These are phyloP conservation scores for Brienomyrus brachyistius DNA, from an alignment of 2,113 vertebrate species.

Conservation along the genomic window DNA sequence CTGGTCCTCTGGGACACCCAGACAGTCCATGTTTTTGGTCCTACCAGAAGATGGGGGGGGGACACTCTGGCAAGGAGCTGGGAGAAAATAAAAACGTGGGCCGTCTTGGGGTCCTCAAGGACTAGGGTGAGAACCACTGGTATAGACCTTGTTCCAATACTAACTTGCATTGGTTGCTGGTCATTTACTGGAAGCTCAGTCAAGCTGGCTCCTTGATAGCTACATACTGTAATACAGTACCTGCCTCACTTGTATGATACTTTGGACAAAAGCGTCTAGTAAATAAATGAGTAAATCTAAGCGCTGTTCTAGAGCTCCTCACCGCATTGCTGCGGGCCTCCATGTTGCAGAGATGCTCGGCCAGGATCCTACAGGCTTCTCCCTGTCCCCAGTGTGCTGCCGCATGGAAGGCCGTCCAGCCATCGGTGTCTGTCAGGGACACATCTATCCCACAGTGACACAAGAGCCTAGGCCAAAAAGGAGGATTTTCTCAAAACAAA, in stretches of 20 bases:
- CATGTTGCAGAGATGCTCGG: conserved; percentile 87
- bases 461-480: conserved; percentile 61
- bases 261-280: not conserved
- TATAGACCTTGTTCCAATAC: not conserved
- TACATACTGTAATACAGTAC: not conserved
- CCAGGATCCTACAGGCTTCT: conserved; percentile 79
- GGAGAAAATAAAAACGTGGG: not conserved
- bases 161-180: not conserved
- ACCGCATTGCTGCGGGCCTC: conserved; percentile 83
- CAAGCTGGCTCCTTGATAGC: not conserved
- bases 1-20: not conserved
- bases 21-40: not conserved
- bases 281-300: not conserved
- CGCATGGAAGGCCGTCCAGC: conserved; percentile 89
- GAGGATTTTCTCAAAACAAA: not conserved
- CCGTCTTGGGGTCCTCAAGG: not conserved
- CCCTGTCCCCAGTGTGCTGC: conserved; percentile 89
- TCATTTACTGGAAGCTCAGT: not conserved
- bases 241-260: not conserved
- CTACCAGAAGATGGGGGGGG: not conserved
- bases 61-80: not conserved
- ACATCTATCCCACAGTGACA: conserved; percentile 84
- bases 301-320: conserved; percentile 36
- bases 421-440: conserved; percentile 76
- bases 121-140: not conserved